These are phyloP conservation scores for Calliphora vicina DNA, from an alignment of 1,140 invertebrate species.

Conservation along the genomic window DNA sequence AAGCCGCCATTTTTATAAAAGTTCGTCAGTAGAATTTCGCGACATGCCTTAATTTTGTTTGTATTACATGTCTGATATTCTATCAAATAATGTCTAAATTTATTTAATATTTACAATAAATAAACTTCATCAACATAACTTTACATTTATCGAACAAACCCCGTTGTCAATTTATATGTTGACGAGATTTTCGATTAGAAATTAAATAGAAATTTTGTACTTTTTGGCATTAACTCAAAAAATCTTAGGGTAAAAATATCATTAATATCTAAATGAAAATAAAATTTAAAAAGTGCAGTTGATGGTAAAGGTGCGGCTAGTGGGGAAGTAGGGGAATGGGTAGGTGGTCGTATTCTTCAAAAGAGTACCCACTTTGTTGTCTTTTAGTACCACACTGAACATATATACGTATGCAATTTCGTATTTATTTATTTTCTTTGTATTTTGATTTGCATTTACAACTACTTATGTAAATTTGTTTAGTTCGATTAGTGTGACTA, in stretches of 20 bases:
- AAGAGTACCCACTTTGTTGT: not conserved
- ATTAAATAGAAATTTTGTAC: constrained; percentile 10
- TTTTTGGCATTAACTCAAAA: constrained; percentile 36
- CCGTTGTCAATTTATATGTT: not conserved
- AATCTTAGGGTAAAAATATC: constrained; percentile 17
- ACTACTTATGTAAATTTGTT: not conserved
- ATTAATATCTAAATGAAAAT: constrained; percentile 3
- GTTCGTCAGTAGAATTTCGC: too few relatives aligned
- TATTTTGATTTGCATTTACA: not conserved
- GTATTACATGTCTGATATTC: too few relatives aligned
- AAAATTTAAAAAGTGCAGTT: not conserved
- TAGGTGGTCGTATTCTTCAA: too few relatives aligned
- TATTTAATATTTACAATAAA: too few relatives aligned
- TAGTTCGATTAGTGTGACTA: constrained; percentile 9
- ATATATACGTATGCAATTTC: not conserved
- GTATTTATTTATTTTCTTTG: not conserved
- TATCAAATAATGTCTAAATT: too few relatives aligned
- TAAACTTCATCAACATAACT: too few relatives aligned
- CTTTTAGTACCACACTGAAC: not conserved
- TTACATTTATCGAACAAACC: too few relatives aligned
- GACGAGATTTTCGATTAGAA: constrained; percentile 20
- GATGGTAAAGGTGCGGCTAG: too few relatives aligned
- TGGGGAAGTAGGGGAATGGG: too few relatives aligned
- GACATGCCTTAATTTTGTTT: too few relatives aligned
- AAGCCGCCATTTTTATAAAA: too few relatives aligned